These are phyloP conservation scores for Meloidogyne hapla DNA, from an alignment of 1,140 invertebrate species.

Conservation along the genomic window DNA sequence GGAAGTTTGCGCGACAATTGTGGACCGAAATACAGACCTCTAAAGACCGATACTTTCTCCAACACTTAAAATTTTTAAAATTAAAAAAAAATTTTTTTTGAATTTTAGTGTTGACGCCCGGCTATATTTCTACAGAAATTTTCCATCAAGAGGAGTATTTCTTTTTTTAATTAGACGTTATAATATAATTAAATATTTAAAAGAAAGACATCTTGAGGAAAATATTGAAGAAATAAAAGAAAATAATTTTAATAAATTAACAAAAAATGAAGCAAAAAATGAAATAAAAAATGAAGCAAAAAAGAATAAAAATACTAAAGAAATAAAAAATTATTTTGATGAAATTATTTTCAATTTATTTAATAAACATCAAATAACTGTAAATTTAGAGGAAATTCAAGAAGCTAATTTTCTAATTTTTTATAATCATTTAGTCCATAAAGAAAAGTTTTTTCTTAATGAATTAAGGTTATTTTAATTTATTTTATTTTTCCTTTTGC, in stretches of 20 bases:
- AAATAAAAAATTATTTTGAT: neutral
- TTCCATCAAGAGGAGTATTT: too few relatives aligned
- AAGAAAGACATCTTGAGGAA: too few relatives aligned
- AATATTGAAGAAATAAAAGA: neutral
- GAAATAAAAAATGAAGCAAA: neutral
- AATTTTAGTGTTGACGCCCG: too few relatives aligned
- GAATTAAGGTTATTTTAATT: neutral
- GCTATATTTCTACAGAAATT: too few relatives aligned
- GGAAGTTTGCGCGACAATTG: too few relatives aligned
- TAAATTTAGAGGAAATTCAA: neutral
- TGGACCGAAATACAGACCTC: too few relatives aligned
- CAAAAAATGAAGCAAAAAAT: too few relatives aligned
- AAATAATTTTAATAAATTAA: neutral
- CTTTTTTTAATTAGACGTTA: neutral
- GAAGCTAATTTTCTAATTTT: neutral
- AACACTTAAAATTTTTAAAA: too few relatives aligned
- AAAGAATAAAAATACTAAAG: neutral
- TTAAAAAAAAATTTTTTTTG: too few relatives aligned
- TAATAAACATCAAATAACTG: neutral
- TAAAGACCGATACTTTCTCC: too few relatives aligned
- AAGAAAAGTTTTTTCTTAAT: neutral
- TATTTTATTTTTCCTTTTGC: too few relatives aligned
- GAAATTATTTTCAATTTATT: neutral
- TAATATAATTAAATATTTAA: neutral
- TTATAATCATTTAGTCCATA: neutral